A percentile compares a stretch with the other conserved stretches of the same genome.
Evolutionary conservation across 1,140 invertebrate species (phyloP).

Genomic region (Aphidius gifuensis): DNA sequence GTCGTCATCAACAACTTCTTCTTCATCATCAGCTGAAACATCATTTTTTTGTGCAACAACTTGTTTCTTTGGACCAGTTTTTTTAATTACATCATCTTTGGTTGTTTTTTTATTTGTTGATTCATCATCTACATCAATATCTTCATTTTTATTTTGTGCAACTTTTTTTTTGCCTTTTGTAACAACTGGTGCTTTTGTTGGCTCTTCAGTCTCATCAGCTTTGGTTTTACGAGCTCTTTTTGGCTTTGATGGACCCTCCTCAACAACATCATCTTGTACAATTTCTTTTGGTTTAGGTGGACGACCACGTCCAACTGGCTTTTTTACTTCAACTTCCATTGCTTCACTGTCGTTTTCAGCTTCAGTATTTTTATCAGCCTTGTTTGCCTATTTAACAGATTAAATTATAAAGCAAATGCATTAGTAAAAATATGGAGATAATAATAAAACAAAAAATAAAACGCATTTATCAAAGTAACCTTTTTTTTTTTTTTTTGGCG

Average conservation of each 20-base stretch:
- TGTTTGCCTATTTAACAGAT: conserved; percentile 22
- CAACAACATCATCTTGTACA: too few relatives aligned
- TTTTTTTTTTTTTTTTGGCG: too few relatives aligned
- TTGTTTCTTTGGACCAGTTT: too few relatives aligned
- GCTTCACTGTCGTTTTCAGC: not conserved
- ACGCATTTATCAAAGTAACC: too few relatives aligned
- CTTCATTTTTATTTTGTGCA: not conserved
- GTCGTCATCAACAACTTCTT: too few relatives aligned
- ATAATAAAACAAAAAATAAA: too few relatives aligned
- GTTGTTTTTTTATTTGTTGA: not conserved
- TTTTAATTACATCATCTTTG: too few relatives aligned
- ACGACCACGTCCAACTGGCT: conserved; percentile 19
- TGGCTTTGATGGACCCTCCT: too few relatives aligned
- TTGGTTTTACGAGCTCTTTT: conserved; percentile 15
- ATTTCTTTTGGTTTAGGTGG: too few relatives aligned
- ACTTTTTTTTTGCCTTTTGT: not conserved
- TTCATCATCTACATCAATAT: not conserved
- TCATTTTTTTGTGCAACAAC: too few relatives aligned
- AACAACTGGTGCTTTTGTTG: not conserved
- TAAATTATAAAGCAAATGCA: conserved; percentile 12
- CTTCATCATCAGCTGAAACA: too few relatives aligned
- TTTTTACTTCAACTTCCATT: conserved; percentile 9
- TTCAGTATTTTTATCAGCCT: conserved; percentile 17
- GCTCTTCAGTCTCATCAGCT: conserved; percentile 20
- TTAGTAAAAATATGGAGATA: not conserved